Evolutionary conservation across 1,140 invertebrate species (phyloP), one percentile per base, ranked within the genome.

Genomic region (Portunus trituberculatus): DNA sequence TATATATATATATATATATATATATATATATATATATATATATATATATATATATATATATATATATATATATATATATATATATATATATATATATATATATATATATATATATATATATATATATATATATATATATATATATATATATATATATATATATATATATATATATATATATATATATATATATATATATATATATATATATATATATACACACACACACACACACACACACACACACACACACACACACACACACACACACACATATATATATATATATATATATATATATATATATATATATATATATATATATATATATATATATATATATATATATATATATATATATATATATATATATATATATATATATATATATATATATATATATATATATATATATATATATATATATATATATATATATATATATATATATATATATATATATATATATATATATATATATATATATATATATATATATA

Each of bases 251-350:
- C 1, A 29, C 6, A 32, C 6, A 7, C 29, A 88, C 84, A 28
- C 16, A 16, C 25, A 87, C 31, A 29, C n/a, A 87, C 12, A 28
- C 84, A 87, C 31, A 86, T 83, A 28, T 28, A 83, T 83, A n/a
- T 83, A 28, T 31, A 28, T 83, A 7, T 83, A n/a, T 7, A 28
- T 83, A 7, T 83, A 83, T n/a, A 83, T 83, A 31, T 31, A 31
- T 83, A 31, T 83, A 28, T 83, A 28, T 28, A 28, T 83, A n/a
- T 83, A 31, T 28, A 39, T 39, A 39, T 86, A 86, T 86, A 86
- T 86, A 86, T 86, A 86, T 86, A 86, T 86, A 86, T 86, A 86
- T 86, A 86, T 86, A 86, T 86, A 86, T 86, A 86, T 86, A 86
- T 86, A 86, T 86, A 86, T 86, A 86, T 86, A 86, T 86, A 86